Evolutionary conservation across 2,113 vertebrate genomes (phyloP), one percentile per base, ranked within the genome.

Genomic region (Carassius gibelio): DNA sequence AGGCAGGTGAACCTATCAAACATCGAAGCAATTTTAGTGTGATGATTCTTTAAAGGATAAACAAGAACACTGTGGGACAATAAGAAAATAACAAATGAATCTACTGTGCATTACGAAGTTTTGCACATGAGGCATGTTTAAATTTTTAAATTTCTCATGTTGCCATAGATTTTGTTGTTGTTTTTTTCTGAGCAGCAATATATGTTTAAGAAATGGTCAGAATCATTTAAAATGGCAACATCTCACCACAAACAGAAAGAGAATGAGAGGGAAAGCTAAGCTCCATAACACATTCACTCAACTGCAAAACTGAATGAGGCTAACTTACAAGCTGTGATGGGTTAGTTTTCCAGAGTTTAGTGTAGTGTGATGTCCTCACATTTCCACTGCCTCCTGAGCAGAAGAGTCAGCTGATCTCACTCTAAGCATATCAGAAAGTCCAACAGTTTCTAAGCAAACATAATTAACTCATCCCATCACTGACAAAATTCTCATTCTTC

Each of bases 271-370:
- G 34, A 57, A 72, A 42, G 36, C 4, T 81, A 64, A 80, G 21
- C 15, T 4, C 4, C 79, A 52, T 64, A 48, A 48, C 62, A 66
- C 62, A 68, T 81, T 68, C 15, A 69, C n/a, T 81, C 66, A 42
- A 72, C 21, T 17, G 66, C 10, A 68, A 64, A 72, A 69, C 34
- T 15, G 78, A 82, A 48, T 42, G 82, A 83, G 78, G 75, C 81
- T 83, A 82, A 15, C 42, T 86, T 77, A 68, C 84, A 50, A 75
- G 85, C 85, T 85, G 85, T 1, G 92, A 91, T 90, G 57, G 81
- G 66, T 79, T 52, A 13, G n/a, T 83, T 80, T 42, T 64, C 57
- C 34, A 80, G 34, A 69, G 74, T 34, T 23, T 79, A 4, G 10
- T 69, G 45, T n/a, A 50, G 79, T 13, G 75, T 69, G 75, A 19